Conservation (phyloP, 1,140 invertebrate species). For the Trichomalopsis sarcophagae region DNA sequence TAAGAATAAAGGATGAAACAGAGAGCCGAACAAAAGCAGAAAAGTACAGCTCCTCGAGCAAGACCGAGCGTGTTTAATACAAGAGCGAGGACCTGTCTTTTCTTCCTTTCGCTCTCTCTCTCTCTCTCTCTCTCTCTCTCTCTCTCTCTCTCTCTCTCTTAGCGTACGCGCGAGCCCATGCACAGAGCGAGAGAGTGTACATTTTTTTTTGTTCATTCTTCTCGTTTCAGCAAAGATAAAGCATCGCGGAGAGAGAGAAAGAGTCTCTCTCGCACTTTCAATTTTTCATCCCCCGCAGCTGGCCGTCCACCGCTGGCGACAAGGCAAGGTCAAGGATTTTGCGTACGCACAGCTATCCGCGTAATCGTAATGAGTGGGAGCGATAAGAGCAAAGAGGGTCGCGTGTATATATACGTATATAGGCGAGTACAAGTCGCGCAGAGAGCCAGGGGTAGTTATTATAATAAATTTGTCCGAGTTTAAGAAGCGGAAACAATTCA, state of each 20-base stretch:
- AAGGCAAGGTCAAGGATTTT: slow-evolving; percentile 36
- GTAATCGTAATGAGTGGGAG: slow-evolving; percentile 13
- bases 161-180: not conserved
- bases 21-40: slow-evolving; percentile 52
- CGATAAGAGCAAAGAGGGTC: slow-evolving; percentile 35
- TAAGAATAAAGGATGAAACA: slow-evolving; percentile 54
- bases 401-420: slow-evolving; percentile 10
- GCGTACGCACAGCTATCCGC: too few species aligned
- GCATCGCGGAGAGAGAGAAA: not conserved
- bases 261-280: slow-evolving; percentile 41
- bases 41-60: slow-evolving; percentile 43
- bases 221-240: slow-evolving; percentile 11
- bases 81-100: slow-evolving; percentile 49
- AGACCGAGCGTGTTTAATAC: slow-evolving; percentile 47
- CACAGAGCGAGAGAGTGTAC: not conserved
- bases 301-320: not conserved
- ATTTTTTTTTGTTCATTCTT: slow-evolving; percentile 24
- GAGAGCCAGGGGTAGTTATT: slow-evolving; percentile 72
- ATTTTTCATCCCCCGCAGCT: slow-evolving; percentile 45
- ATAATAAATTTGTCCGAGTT: slow-evolving; percentile 75
- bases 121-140: too few species aligned
- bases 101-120: slow-evolving; percentile 30
- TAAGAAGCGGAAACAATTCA: slow-evolving; percentile 75
- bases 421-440: slow-evolving; percentile 59
- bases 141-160: not conserved